Evolutionary conservation across 2,888 invertebrate species (phyloP).

Genomic region (Leptopilina drosophilae): DNA sequence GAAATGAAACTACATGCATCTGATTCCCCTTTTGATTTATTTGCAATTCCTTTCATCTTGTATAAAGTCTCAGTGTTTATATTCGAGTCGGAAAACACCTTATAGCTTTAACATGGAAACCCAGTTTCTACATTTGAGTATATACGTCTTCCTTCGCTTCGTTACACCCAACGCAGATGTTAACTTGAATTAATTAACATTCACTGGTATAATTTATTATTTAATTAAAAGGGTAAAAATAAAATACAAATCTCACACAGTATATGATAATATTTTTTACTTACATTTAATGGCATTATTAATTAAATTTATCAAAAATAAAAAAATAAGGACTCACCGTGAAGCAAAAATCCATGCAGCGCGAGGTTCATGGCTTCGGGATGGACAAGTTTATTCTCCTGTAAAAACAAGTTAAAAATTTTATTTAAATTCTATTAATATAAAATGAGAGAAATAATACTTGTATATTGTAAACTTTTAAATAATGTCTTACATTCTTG

Average conservation of each 20-base stretch:
- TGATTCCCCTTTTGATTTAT: constrained; percentile 54
- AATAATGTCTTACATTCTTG: too few relatives aligned
- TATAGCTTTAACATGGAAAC: constrained; percentile 53
- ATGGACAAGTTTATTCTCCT: constrained; percentile 67
- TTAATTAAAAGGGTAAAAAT: background rate
- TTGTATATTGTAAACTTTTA: too few relatives aligned
- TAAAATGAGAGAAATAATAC: too few relatives aligned
- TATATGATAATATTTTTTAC: background rate
- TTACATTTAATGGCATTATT: too few relatives aligned
- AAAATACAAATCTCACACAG: background rate
- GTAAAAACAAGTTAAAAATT: constrained; percentile 48
- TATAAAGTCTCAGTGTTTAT: constrained; percentile 30
- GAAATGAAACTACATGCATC: constrained; percentile 20
- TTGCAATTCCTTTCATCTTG: constrained; percentile 38
- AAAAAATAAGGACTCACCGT: constrained; percentile 66
- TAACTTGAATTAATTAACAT: constrained; percentile 26
- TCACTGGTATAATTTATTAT: constrained; percentile 22
- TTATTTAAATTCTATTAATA: too few relatives aligned
- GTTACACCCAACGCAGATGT: constrained; percentile 40
- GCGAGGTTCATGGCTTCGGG: constrained; percentile 76
- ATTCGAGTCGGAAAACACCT: constrained; percentile 43
- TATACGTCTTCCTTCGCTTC: constrained; percentile 50
- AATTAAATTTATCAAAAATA: too few relatives aligned
- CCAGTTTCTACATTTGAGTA: constrained; percentile 51
- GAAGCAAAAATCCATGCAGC: constrained; percentile 76